Conservation (phyloP, 2,113 vertebrate species). For the Murina feae region DNA sequence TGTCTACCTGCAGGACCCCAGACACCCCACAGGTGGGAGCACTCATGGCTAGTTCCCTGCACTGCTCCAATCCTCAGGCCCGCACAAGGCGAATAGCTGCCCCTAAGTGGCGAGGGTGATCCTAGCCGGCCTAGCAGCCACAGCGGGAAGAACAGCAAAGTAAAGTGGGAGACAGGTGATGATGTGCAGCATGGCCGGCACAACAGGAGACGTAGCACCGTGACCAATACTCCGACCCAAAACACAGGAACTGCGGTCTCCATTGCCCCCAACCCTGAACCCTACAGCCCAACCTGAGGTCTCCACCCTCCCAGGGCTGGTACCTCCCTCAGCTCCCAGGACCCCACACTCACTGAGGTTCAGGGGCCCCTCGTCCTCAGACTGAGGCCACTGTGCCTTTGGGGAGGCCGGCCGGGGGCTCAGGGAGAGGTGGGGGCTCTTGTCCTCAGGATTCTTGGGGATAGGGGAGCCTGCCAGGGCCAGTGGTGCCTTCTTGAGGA, state of each 20-base stretch:
- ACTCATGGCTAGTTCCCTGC: neutral
- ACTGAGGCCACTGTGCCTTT: slow-evolving; percentile 81
- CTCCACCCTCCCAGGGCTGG: neutral
- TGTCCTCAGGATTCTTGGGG: slow-evolving; percentile 87
- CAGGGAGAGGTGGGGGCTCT: slow-evolving; percentile 80
- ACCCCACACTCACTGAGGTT: slow-evolving; percentile 92
- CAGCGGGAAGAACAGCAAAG: neutral
- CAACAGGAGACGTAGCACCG: neutral
- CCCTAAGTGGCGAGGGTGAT: neutral
- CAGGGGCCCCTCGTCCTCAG: slow-evolving; percentile 92
- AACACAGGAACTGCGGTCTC: neutral
- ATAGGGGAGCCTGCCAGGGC: slow-evolving; percentile 86
- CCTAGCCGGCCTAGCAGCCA: neutral
- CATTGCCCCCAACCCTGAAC: neutral
- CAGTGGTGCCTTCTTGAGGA: slow-evolving; percentile 89
- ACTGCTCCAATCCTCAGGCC: neutral
- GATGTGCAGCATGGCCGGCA: neutral
- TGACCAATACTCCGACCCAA: neutral
- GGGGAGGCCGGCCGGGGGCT: slow-evolving; percentile 87
- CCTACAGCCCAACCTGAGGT: neutral
- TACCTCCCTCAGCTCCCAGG: slow-evolving; percentile 52
- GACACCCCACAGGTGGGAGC: neutral
- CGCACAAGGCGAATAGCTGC: neutral
- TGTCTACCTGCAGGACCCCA: neutral
- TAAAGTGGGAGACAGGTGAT: neutral